A percentile compares a stretch with the other conserved stretches of the same genome.
Conservation (phyloP, 2,888 invertebrate species). For the Cryptosula pallasiana region DNA sequence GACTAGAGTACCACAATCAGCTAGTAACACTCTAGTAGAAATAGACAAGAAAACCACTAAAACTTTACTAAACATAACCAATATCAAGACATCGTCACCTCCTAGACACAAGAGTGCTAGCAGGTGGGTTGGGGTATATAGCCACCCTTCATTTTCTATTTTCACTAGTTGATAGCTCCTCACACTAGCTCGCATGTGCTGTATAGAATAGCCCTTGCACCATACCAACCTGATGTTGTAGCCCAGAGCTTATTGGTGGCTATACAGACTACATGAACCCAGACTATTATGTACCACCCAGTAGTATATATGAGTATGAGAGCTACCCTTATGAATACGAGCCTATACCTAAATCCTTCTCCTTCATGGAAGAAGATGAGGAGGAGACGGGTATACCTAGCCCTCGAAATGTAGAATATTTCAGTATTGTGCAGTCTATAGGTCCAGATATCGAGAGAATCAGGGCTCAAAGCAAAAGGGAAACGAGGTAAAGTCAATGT, state of each 20-base stretch:
- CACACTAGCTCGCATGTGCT: too few species aligned
- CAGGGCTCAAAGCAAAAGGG: neutral
- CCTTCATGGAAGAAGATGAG: neutral
- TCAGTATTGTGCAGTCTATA: slow-evolving; percentile 1
- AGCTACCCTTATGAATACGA: slow-evolving; percentile 20
- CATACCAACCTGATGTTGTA: neutral
- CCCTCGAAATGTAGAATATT: slow-evolving; percentile 12
- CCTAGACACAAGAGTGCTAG: neutral
- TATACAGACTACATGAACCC: neutral
- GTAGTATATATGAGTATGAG: slow-evolving; percentile 14
- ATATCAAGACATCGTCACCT: neutral
- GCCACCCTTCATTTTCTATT: too few species aligned
- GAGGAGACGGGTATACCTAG: neutral
- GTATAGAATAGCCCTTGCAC: too few species aligned
- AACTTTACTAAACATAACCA: neutral
- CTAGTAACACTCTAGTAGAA: neutral
- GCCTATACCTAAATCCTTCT: slow-evolving; percentile 9
- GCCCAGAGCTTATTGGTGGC: neutral
- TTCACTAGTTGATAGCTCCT: too few species aligned
- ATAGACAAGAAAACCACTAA: slow-evolving; percentile 1
- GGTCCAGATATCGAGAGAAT: slow-evolving; percentile 6
- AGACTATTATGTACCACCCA: neutral
- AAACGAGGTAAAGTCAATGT: neutral
- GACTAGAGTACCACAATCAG: neutral
- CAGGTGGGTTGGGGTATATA: neutral